These are phyloP conservation scores for Anaspis maculata DNA, from an alignment of 2,888 invertebrate genomes.

Conservation along the genomic window DNA sequence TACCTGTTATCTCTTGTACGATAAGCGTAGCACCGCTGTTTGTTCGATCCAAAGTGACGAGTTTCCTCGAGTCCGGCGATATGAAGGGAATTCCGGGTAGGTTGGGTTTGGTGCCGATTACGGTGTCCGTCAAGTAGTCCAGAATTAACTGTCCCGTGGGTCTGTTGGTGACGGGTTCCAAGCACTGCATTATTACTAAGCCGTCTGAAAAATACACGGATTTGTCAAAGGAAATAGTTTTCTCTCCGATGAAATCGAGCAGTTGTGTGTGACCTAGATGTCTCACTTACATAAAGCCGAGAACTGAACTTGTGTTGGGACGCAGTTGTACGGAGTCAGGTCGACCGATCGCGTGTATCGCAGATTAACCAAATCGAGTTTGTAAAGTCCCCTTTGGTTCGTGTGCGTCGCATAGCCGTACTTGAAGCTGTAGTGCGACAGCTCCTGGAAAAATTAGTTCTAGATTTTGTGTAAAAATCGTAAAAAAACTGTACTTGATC, in stretches of 20 bases:
- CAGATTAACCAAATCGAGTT: slow-evolving; percentile 62
- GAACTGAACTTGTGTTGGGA: slow-evolving; percentile 60
- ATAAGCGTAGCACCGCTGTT: slow-evolving; percentile 52
- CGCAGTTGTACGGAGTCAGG: slow-evolving; percentile 63
- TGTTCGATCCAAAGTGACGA: slow-evolving; percentile 57
- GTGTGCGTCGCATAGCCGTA: slow-evolving; percentile 69
- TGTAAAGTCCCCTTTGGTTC: slow-evolving; percentile 63
- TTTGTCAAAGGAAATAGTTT: slow-evolving; percentile 8
- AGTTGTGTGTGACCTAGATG: too few relatives aligned
- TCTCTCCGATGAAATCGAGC: not conserved
- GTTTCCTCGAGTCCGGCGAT: slow-evolving; percentile 61
- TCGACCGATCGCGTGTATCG: slow-evolving; percentile 64
- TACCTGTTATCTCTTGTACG: slow-evolving; percentile 57
- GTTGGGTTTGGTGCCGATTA: slow-evolving; percentile 53
- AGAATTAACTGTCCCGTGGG: slow-evolving; percentile 59
- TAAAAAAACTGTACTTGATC: slow-evolving; percentile 39
- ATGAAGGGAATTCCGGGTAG: slow-evolving; percentile 58
- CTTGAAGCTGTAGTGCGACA: slow-evolving; percentile 50
- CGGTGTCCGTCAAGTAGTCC: slow-evolving; percentile 65
- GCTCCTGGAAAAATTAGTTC: slow-evolving; percentile 39
- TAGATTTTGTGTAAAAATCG: not conserved
- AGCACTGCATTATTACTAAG: slow-evolving; percentile 61
- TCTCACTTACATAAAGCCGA: slow-evolving; percentile 65
- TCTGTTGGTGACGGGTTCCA: slow-evolving; percentile 55
- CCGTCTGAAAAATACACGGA: too few relatives aligned